Percentiles rank a stretch among this genome's conserved stretches.
Conservation (phyloP, 1,140 invertebrate genomes). For the Neelides sp. region DNA sequence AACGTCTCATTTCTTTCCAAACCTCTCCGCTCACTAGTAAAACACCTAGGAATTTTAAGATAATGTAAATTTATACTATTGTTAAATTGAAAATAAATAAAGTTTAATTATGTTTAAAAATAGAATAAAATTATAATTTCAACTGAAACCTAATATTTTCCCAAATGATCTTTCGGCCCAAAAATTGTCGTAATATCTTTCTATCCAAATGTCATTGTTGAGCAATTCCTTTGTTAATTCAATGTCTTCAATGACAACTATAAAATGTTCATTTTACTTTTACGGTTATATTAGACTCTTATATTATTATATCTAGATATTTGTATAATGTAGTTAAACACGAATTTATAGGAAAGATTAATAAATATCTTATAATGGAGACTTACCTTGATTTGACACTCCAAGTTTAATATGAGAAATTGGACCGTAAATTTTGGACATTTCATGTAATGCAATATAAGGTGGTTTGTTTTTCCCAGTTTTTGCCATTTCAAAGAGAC, state of each 20-base stretch:
- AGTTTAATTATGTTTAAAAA: neutral
- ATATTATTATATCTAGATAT: neutral
- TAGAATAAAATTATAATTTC: neutral
- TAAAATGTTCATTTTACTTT: too few species aligned
- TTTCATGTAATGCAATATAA: too few species aligned
- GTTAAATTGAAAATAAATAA: neutral
- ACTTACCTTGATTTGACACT: neutral
- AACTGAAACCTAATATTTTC: constrained; percentile 12
- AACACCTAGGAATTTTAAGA: too few species aligned
- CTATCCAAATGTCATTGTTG: constrained; percentile 9
- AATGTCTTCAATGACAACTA: constrained; percentile 18
- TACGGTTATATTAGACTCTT: too few species aligned
- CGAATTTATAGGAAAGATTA: too few species aligned
- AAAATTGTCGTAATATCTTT: constrained; percentile 4
- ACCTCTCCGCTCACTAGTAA: constrained; percentile 11
- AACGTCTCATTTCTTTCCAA: constrained; percentile 16
- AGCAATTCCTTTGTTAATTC: constrained; percentile 18
- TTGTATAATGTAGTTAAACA: neutral
- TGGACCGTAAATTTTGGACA: too few species aligned
- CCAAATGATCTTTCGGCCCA: constrained; percentile 13
- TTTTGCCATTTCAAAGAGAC: too few species aligned
- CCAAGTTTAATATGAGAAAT: neutral
- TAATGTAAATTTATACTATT: too few species aligned
- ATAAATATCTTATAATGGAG: neutral
- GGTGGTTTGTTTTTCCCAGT: too few species aligned